phyloP scores from a whole-genome alignment of 2,888 invertebrate species.

The Drosophila lutescens region DNA sequence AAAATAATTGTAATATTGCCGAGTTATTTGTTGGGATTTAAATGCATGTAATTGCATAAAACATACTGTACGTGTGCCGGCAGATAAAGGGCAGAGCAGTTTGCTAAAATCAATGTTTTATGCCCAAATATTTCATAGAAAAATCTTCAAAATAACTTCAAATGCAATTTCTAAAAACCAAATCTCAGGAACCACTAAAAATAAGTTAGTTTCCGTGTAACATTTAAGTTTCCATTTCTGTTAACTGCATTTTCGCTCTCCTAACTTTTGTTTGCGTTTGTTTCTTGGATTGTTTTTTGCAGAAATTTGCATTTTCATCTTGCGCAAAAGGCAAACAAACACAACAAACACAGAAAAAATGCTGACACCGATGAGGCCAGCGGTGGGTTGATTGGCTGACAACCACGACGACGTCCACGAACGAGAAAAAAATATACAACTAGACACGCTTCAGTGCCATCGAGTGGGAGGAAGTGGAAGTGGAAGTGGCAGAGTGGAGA shows the following conservation, averaged over 20 bases:
- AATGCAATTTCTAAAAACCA: neutral
- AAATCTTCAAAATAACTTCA: too few relatives aligned
- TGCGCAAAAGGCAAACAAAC: constrained; percentile 50
- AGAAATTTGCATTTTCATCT: constrained; percentile 82
- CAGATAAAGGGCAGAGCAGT: too few relatives aligned
- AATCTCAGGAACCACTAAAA: neutral
- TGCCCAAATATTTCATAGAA: too few relatives aligned
- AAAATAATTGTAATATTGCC: too few relatives aligned
- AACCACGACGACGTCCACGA: constrained; percentile 49
- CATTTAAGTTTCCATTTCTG: constrained; percentile 39
- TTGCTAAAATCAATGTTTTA: too few relatives aligned
- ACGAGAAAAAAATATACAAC: constrained; percentile 5
- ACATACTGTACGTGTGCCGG: too few relatives aligned
- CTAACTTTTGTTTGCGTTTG: constrained; percentile 39
- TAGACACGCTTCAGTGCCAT: constrained; percentile 54
- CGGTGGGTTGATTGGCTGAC: constrained; percentile 66
- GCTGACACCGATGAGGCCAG: constrained; percentile 48
- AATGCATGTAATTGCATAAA: too few relatives aligned
- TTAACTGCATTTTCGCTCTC: constrained; percentile 29
- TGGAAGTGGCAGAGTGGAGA: constrained; percentile 6
- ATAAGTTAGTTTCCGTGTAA: neutral
- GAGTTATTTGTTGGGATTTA: too few relatives aligned
- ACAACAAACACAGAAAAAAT: constrained; percentile 38
- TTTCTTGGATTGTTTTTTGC: constrained; percentile 59
- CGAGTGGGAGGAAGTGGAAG: constrained; percentile 33